A percentile compares a stretch with the other conserved stretches of the same genome.
Evolutionary conservation across 2,113 vertebrate species (phyloP).

Genomic region (Accipiter virgatus): DNA sequence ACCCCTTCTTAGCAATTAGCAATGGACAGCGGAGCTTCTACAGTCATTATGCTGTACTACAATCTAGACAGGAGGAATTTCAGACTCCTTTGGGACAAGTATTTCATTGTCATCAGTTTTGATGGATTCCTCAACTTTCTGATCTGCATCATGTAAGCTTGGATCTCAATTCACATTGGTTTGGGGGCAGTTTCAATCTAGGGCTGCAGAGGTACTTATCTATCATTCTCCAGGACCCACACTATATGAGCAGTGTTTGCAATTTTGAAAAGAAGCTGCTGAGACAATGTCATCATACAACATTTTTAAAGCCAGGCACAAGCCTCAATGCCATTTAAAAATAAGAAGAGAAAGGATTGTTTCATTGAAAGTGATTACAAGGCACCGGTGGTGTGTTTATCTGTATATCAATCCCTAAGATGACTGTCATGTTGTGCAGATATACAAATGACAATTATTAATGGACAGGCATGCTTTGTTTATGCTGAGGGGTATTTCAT

Average conservation of each 20-base stretch:
- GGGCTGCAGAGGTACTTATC: background rate
- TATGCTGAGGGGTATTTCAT: background rate
- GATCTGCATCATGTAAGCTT: background rate
- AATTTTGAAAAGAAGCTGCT: background rate
- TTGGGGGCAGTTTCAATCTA: background rate
- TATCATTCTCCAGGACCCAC: background rate
- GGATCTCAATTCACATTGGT: background rate
- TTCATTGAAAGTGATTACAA: background rate
- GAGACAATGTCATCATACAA: background rate
- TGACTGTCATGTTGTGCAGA: background rate
- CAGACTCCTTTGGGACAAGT: background rate
- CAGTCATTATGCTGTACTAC: background rate
- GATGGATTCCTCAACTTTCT: background rate
- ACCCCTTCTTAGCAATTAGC: background rate
- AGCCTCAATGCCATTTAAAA: background rate
- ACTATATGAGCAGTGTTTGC: background rate
- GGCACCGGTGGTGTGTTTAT: background rate
- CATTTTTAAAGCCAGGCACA: background rate
- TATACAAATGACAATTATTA: background rate
- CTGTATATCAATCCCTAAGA: background rate
- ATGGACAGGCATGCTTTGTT: background rate
- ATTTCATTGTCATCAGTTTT: conserved; percentile 20
- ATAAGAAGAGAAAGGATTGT: background rate
- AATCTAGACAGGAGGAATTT: background rate
- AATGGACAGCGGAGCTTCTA: background rate